Base-by-base conservation (phyloP, 2,888 invertebrate genomes). In the Periphyllus acericola region DNA sequence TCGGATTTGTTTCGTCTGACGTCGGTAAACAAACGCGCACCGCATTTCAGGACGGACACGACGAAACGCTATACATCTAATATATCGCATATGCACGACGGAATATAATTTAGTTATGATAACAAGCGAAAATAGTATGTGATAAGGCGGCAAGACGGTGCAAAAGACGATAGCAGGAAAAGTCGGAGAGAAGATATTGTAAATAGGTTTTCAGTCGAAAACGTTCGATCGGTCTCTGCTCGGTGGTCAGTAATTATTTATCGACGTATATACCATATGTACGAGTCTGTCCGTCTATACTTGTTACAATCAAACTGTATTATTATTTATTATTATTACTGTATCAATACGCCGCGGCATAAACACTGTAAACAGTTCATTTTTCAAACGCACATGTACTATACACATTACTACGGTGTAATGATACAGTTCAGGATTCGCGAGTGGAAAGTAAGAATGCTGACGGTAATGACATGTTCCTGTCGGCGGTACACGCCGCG, bases 401-500 rank as follows among this genome's bases (percentile, higher is more conserved):
- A 21, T 4, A 25, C 5, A 71, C 3, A 29, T 78, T 34, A n/a
- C 25, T 34, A 36, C n/a, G n/a, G n/a, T n/a, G n/a, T 60, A 60
- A 79, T 29, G n/a, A 68, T 68, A n/a, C 29, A 29, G 68, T 68
- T 9, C 36, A 29, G 21, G 68, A 81, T n/a, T 55, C 5, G 71
- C 74, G 19, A 74, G 34, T 83, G 72, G 72, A 83, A 83, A 83
- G 83, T 83, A 83, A 36, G 52, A 55, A 36, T 72, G 36, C 36
- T n/a, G 19, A 36, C 5, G 36, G 9, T 83, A 74, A 83, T 83
- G 72, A 74, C 83, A 74, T 29, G 74, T 74, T n/a, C 8, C 21
- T 46, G 29, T n/a, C n/a, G n/a, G n/a, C 52, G 19, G 55, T 21
- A 21, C 21, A 21, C 21, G 4, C 19, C 46, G 46, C 46, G 46